These are phyloP conservation scores for Procapra przewalskii DNA, from an alignment of 2,113 vertebrate genomes.

Conservation along the genomic window DNA sequence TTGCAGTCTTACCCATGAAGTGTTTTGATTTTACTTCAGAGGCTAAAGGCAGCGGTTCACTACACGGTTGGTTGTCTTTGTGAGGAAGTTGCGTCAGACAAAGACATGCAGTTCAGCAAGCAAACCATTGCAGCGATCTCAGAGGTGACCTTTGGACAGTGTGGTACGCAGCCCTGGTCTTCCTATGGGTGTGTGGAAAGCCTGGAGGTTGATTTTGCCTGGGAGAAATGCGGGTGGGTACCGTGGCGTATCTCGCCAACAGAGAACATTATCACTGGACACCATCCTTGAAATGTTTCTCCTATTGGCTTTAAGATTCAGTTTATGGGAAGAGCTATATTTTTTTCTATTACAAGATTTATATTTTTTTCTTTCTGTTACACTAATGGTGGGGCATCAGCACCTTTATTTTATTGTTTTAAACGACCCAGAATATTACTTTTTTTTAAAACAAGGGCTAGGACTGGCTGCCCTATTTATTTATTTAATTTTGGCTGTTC, in stretches of 20 bases:
- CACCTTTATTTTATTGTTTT: conserved; percentile 4
- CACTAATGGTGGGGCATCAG: background rate
- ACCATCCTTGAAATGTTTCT: background rate
- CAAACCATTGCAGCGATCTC: conserved; percentile 88
- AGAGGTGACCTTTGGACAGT: conserved; percentile 91
- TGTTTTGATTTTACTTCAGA: conserved; percentile 76
- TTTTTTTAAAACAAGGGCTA: background rate
- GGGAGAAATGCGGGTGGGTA: background rate
- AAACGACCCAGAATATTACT: background rate
- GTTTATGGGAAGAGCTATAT: background rate
- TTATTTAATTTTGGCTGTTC: background rate
- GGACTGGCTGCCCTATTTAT: background rate
- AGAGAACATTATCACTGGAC: background rate
- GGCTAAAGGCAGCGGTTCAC: conserved; percentile 91
- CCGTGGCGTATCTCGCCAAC: fast-evolving
- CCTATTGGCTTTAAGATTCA: background rate
- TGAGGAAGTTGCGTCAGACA: conserved; percentile 78
- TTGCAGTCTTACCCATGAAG: background rate
- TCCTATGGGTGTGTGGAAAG: fast-evolving
- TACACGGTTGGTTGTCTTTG: conserved; percentile 87
- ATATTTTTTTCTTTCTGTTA: background rate
- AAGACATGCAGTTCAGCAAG: conserved; percentile 82
- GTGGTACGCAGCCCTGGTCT: conserved; percentile 81
- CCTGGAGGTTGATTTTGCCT: background rate
- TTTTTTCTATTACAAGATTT: background rate